Conservation (phyloP, 2,888 invertebrate genomes). For the Polietes domitor region DNA sequence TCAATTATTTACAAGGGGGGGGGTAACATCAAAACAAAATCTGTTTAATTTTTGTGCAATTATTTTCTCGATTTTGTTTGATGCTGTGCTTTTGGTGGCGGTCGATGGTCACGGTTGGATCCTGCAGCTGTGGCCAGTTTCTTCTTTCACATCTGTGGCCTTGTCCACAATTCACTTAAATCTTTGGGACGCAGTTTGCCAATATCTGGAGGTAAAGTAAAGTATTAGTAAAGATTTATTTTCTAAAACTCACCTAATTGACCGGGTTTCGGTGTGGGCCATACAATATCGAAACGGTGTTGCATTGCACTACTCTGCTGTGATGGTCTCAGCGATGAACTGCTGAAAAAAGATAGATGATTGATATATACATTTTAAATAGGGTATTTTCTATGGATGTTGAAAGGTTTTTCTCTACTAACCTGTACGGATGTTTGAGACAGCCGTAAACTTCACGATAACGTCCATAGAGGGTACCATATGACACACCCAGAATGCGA, state of each 20-base stretch:
- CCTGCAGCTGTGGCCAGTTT: constrained; percentile 10
- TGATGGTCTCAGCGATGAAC: constrained; percentile 74
- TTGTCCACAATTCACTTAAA: constrained; percentile 76
- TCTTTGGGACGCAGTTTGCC: constrained; percentile 77
- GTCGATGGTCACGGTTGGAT: too few species aligned
- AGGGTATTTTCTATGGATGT: neutral
- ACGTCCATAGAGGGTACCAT: constrained; percentile 93
- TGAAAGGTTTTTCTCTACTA: constrained; percentile 64
- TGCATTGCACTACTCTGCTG: constrained; percentile 73
- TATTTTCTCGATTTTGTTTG: constrained; percentile 56
- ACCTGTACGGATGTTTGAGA: constrained; percentile 93
- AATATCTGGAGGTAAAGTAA: constrained; percentile 72
- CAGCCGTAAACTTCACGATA: constrained; percentile 95
- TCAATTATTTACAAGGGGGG: constrained; percentile 18
- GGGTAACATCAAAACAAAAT: neutral
- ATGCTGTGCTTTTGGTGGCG: neutral
- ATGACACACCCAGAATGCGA: constrained; percentile 93
- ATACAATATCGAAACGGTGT: constrained; percentile 75
- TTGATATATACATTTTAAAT: too few species aligned
- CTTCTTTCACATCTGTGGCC: constrained; percentile 77
- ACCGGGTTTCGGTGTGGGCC: constrained; percentile 71
- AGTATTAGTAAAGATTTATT: neutral
- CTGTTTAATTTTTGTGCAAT: neutral
- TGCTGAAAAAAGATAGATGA: constrained; percentile 53
- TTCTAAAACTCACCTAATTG: constrained; percentile 71